phyloP scores from a whole-genome alignment of 2,113 vertebrate genomes.

The Opisthocomus hoazin region DNA sequence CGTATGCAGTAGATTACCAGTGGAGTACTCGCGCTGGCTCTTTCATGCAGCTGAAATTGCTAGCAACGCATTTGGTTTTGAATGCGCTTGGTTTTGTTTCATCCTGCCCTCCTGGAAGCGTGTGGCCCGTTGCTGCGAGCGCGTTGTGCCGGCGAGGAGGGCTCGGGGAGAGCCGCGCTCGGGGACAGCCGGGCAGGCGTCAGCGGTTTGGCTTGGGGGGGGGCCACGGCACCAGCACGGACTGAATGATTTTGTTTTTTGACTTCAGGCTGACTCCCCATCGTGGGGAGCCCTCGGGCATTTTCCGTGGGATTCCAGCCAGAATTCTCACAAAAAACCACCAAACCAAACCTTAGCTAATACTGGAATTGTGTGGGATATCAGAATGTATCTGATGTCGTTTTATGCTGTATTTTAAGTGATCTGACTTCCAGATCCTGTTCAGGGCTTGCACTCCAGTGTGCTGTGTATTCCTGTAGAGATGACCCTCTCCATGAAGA shows the following conservation, averaged over 20 bases:
- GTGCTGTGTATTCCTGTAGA: neutral
- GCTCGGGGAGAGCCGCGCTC: neutral
- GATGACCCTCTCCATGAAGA: neutral
- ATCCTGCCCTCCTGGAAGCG: neutral
- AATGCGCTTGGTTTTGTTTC: neutral
- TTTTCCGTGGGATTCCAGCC: neutral
- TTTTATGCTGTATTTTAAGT: neutral
- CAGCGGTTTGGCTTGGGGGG: neutral
- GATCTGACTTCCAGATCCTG: neutral
- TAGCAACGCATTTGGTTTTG: no score
- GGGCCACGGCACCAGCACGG: neutral
- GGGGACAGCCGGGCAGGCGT: neutral
- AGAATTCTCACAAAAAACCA: neutral
- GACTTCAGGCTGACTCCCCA: neutral
- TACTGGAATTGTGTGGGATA: neutral
- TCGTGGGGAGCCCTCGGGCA: neutral
- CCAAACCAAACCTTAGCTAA: neutral
- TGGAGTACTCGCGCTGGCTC: neutral
- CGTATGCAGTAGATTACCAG: neutral
- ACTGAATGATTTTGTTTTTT: neutral
- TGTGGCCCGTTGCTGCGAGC: accelerated
- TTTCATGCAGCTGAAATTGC: neutral
- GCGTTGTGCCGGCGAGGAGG: neutral
- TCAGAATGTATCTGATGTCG: neutral
- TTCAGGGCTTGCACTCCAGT: neutral